Percentiles rank a stretch among this genome's conserved stretches.
These are phyloP conservation scores for Drosophila lutescens DNA, from an alignment of 2,888 invertebrate species.

Conservation along the genomic window DNA sequence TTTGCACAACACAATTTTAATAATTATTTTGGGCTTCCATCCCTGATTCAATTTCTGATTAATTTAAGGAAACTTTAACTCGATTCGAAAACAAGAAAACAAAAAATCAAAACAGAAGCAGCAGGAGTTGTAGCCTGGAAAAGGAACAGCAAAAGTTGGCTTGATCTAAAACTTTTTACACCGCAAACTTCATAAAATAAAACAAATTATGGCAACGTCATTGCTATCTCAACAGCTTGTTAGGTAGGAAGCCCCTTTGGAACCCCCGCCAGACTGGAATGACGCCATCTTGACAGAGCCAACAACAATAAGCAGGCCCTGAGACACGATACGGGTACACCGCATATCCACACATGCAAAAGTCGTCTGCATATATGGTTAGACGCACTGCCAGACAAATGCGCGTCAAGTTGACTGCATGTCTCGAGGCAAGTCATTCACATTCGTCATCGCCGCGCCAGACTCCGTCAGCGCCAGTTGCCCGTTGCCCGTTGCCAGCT, in stretches of 20 bases:
- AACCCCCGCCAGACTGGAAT: constrained; percentile 32
- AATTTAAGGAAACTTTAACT: constrained; percentile 46
- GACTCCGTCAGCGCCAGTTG: constrained; percentile 45
- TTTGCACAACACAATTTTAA: constrained; percentile 21
- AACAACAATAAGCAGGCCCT: constrained; percentile 31
- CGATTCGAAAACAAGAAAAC: constrained; percentile 26
- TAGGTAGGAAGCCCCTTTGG: constrained; percentile 39
- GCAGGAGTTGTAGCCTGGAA: not conserved
- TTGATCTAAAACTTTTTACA: constrained; percentile 45
- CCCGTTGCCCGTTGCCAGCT: constrained; percentile 14
- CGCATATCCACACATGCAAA: constrained; percentile 33
- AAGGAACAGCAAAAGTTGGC: constrained; percentile 38
- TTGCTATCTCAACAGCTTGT: constrained; percentile 76
- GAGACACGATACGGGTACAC: constrained; percentile 29
- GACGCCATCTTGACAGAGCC: constrained; percentile 74
- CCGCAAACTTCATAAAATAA: constrained; percentile 60
- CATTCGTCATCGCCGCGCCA: constrained; percentile 70
- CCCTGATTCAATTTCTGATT: constrained; percentile 41
- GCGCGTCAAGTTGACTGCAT: constrained; percentile 79
- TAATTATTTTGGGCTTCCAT: constrained; percentile 20
- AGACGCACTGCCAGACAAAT: constrained; percentile 80
- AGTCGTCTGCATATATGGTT: constrained; percentile 50
- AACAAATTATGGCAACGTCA: constrained; percentile 75
- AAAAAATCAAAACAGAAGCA: constrained; percentile 25
- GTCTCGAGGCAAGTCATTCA: constrained; percentile 80